Percentiles rank a stretch among this genome's conserved stretches.
These are phyloP conservation scores for Neogobius melanostomus DNA, from an alignment of 2,113 vertebrate species.

Conservation along the genomic window DNA sequence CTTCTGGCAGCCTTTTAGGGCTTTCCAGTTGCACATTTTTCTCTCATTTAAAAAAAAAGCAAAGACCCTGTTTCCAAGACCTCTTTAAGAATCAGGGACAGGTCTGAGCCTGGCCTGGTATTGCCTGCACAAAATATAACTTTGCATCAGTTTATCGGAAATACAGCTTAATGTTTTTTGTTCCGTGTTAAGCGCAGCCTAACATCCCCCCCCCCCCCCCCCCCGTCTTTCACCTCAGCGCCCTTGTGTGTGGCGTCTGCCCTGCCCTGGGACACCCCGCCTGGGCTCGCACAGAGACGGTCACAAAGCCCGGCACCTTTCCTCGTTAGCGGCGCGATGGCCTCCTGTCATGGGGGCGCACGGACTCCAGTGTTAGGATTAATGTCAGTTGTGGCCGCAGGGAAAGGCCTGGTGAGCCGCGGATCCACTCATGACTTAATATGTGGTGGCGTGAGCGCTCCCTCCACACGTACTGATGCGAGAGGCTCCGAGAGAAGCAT, in stretches of 20 bases:
- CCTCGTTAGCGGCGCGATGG: slow-evolving; percentile 57
- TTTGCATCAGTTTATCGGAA: too few relatives aligned
- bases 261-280: slow-evolving; percentile 60
- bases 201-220: background rate
- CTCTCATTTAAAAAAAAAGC: too few relatives aligned
- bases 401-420: slow-evolving; percentile 54
- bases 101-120: too few relatives aligned
- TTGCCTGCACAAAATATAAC: too few relatives aligned
- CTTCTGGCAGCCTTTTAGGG: too few relatives aligned
- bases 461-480: slow-evolving; percentile 30
- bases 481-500: background rate
- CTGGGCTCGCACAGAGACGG: slow-evolving; percentile 63
- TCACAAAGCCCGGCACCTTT: slow-evolving; percentile 73
- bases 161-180: too few relatives aligned
- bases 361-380: slow-evolving; percentile 67
- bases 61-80: too few relatives aligned
- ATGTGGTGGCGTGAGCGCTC: slow-evolving; percentile 52
- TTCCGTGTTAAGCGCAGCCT: background rate
- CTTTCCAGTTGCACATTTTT: too few relatives aligned
- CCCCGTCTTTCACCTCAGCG: slow-evolving; percentile 41
- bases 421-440: slow-evolving; percentile 60
- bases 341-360: slow-evolving; percentile 48
- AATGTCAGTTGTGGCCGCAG: slow-evolving; percentile 64
- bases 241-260: slow-evolving; percentile 19
- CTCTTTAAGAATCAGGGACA: too few relatives aligned